phyloP scores from a whole-genome alignment of 2,113 vertebrate species.

The Pelmatolapia mariae region DNA sequence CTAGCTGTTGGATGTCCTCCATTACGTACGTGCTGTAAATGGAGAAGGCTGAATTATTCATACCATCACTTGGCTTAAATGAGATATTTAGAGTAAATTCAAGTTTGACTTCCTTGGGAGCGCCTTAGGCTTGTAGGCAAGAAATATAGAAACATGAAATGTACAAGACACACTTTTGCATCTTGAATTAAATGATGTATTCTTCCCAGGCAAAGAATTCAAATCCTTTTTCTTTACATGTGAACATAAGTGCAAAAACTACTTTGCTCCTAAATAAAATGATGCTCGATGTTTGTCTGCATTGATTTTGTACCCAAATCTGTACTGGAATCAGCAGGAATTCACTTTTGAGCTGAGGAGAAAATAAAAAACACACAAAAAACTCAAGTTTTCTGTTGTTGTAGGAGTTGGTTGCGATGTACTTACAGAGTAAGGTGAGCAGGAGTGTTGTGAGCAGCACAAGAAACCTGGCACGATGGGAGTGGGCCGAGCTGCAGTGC shows the following conservation, averaged over 20 bases:
- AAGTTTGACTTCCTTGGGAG: slow-evolving; percentile 20
- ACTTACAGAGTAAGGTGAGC: slow-evolving; percentile 57
- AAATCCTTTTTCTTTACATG: neutral
- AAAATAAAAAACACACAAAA: neutral
- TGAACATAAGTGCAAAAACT: neutral
- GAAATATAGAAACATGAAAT: neutral
- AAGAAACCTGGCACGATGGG: slow-evolving; percentile 68
- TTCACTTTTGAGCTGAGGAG: neutral
- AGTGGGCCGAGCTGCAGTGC: slow-evolving; percentile 83
- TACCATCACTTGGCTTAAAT: slow-evolving; percentile 44
- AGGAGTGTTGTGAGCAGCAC: slow-evolving; percentile 64
- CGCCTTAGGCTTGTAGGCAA: neutral
- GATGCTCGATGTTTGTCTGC: neutral
- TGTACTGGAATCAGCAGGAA: neutral
- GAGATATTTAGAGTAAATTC: slow-evolving; percentile 48
- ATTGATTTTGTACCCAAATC: neutral
- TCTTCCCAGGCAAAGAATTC: neutral
- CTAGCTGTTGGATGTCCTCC: slow-evolving; percentile 16
- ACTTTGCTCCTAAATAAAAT: neutral
- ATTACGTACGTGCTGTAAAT: slow-evolving; percentile 9
- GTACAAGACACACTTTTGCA: neutral
- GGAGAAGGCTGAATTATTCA: slow-evolving; percentile 60
- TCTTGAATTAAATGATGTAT: neutral
- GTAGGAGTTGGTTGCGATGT: neutral
- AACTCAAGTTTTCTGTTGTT: neutral